These are phyloP conservation scores for Sinodicranocentrus sp. DNA, from an alignment of 2,888 invertebrate species.

Conservation along the genomic window DNA sequence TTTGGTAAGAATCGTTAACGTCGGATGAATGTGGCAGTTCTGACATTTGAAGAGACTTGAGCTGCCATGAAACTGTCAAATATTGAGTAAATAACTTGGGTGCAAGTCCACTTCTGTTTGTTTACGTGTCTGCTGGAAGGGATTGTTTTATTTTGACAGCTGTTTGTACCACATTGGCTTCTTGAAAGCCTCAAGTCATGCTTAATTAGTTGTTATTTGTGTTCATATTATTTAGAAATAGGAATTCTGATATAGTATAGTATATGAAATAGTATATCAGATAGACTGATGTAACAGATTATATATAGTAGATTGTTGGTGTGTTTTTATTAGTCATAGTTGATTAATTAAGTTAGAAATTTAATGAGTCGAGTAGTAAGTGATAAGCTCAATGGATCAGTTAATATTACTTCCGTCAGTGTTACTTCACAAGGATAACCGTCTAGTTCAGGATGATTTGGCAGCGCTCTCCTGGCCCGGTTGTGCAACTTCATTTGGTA, in stretches of 20 bases:
- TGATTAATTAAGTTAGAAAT: no score
- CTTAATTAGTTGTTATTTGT: no score
- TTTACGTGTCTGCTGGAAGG: background rate
- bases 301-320: no score
- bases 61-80: constrained; percentile 11
- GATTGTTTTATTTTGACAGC: constrained; percentile 1
- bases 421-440: constrained; percentile 71
- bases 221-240: no score
- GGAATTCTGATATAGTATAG: no score
- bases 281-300: no score
- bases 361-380: no score
- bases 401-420: constrained; percentile 75
- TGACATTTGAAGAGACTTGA: constrained; percentile 1
- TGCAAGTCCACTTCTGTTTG: constrained; percentile 4
- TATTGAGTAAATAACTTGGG: constrained; percentile 6
- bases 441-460: constrained; percentile 69
- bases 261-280: no score
- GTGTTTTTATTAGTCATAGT: no score
- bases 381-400: constrained; percentile 71
- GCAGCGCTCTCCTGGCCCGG: constrained; percentile 72
- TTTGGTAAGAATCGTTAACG: background rate
- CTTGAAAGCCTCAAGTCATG: no score
- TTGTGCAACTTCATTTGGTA: constrained; percentile 23
- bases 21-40: constrained; percentile 4
- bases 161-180: no score